phyloP scores from a whole-genome alignment of 2,113 vertebrate species.

The Macrotis lagotis region DNA sequence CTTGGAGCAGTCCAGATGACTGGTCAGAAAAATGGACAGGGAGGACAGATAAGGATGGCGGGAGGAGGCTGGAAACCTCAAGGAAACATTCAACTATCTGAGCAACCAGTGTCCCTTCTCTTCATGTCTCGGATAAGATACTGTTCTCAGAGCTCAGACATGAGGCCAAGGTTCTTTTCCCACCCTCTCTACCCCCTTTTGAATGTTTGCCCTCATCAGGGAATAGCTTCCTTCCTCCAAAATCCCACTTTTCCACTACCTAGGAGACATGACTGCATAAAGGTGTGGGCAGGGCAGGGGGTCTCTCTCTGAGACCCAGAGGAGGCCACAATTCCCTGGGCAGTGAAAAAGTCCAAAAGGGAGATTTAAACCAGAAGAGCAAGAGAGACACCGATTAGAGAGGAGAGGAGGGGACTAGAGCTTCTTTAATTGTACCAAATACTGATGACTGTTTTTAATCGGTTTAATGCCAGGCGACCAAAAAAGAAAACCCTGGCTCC shows the following conservation, averaged over 20 bases:
- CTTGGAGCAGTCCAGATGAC: background rate
- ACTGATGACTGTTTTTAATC: constrained; percentile 32
- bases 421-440: constrained; percentile 40
- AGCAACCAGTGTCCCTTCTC: background rate
- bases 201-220: background rate
- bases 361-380: background rate
- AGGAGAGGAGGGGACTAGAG: constrained; percentile 18
- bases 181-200: background rate
- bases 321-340: constrained; percentile 5
- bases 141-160: background rate
- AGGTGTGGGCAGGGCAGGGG: background rate
- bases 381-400: background rate
- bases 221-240: constrained; percentile 6
- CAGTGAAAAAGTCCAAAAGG: background rate
- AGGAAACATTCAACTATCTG: background rate
- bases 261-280: background rate
- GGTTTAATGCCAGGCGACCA: background rate
- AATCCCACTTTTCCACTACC: constrained; percentile 28
- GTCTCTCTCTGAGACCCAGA: background rate
- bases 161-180: background rate
- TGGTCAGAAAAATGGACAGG: background rate
- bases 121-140: background rate
- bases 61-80: background rate
- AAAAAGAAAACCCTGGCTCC: constrained; percentile 17
- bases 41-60: background rate